Evolutionary conservation across 2,888 invertebrate genomes (phyloP).

Genomic region (Aleiodes alternator): DNA sequence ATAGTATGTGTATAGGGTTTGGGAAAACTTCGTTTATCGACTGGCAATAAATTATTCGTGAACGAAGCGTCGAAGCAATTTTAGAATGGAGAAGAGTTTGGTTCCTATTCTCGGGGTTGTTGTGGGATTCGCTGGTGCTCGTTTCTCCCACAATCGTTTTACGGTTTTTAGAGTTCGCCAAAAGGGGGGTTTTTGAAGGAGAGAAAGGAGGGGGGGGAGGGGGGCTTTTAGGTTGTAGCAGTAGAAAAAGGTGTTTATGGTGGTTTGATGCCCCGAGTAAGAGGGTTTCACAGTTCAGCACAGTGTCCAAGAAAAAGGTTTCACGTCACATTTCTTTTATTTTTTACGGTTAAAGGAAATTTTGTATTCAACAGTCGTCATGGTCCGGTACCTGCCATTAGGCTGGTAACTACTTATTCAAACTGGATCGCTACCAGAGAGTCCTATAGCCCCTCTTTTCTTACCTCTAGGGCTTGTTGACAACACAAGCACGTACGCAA

Average conservation of each 20-base stretch:
- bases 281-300: slow-evolving; percentile 1
- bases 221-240: slow-evolving; percentile 6
- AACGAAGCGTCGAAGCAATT: slow-evolving; percentile 27
- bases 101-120: background rate
- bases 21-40: slow-evolving; percentile 43
- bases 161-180: slow-evolving; percentile 17
- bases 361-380: slow-evolving; percentile 69
- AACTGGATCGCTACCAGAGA: slow-evolving; percentile 64
- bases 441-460: slow-evolving; percentile 13
- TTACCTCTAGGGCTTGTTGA: slow-evolving; percentile 60
- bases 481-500: slow-evolving; percentile 67
- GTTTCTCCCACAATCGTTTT: slow-evolving; percentile 15
- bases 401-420: slow-evolving; percentile 73
- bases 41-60: slow-evolving; percentile 40
- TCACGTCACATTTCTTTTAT: slow-evolving; percentile 5
- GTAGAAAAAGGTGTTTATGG: slow-evolving; percentile 61
- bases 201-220: too few relatives aligned
- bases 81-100: slow-evolving; percentile 11
- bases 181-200: background rate
- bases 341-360: slow-evolving; percentile 52
- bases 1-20: background rate
- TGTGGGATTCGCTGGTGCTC: slow-evolving; percentile 10
- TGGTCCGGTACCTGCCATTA: slow-evolving; percentile 69
- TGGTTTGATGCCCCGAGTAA: slow-evolving; percentile 56
- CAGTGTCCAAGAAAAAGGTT: slow-evolving; percentile 36